phyloP scores from a whole-genome alignment of 2,797 vertebrate genomes.

The Smutsia temminckii region DNA sequence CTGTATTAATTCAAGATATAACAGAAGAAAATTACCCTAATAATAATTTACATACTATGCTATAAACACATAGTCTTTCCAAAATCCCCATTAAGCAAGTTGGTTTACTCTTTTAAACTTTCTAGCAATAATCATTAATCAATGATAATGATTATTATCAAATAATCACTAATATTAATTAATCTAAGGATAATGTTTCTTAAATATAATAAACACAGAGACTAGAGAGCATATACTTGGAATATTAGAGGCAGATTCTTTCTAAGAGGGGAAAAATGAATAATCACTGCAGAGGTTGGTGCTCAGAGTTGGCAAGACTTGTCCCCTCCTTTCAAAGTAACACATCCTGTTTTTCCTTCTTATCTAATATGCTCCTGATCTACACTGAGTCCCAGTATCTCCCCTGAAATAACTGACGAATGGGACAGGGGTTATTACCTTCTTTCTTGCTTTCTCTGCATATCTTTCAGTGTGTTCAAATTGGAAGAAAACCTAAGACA shows the following conservation, averaged over 20 bases:
- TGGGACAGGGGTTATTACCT: background rate
- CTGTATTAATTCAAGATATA: background rate
- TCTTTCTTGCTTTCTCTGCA: background rate
- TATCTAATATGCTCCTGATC: background rate
- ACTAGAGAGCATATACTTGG: background rate
- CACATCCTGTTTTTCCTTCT: background rate
- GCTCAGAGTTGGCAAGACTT: background rate
- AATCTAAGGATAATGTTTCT: background rate
- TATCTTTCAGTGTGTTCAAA: background rate
- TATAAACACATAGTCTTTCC: background rate
- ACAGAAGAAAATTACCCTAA: background rate
- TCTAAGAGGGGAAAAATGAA: background rate
- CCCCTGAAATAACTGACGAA: background rate
- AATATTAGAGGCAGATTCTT: background rate
- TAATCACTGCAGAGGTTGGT: background rate
- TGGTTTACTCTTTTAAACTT: background rate
- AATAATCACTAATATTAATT: background rate
- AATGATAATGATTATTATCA: background rate
- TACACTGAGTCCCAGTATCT: background rate
- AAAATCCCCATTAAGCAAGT: slow-evolving; percentile 1
- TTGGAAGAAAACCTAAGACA: background rate
- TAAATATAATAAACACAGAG: background rate
- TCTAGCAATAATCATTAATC: background rate
- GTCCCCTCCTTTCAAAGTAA: background rate
- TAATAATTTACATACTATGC: background rate